Evolutionary conservation across 2,888 invertebrate genomes (phyloP).

Genomic region (Drosophila anomalata): DNA sequence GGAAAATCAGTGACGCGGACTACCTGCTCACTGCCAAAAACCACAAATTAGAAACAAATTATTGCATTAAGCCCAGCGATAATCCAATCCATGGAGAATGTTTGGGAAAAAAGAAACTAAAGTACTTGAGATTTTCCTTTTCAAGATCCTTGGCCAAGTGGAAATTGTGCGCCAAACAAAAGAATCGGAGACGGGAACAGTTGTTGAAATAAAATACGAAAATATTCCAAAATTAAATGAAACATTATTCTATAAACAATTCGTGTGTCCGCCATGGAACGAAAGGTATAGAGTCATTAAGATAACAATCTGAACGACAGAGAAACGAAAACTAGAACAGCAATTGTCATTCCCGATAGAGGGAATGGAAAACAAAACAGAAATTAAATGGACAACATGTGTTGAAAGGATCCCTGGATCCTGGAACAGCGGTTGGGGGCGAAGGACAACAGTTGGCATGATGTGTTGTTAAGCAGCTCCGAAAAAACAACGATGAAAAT

Average conservation of each 20-base stretch:
- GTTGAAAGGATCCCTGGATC: conserved; percentile 46
- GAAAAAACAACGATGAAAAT: conserved; percentile 20
- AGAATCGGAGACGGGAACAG: conserved; percentile 50
- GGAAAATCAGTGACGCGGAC: conserved; percentile 22
- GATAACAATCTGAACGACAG: conserved; percentile 74
- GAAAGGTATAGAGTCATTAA: conserved; percentile 78
- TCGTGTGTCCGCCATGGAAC: conserved; percentile 15
- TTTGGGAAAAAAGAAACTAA: conserved; percentile 40
- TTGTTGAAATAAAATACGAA: conserved; percentile 70
- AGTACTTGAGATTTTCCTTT: conserved; percentile 62
- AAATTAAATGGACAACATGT: conserved; percentile 73
- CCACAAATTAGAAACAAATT: conserved; percentile 78
- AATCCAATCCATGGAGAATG: conserved; percentile 38
- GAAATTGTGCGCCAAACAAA: conserved; percentile 56
- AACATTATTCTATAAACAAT: conserved; percentile 43
- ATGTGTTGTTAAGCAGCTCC: conserved; percentile 59
- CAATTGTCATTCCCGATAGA: conserved; percentile 64
- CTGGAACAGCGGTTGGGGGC: conserved; percentile 2
- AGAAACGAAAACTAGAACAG: conserved; percentile 68
- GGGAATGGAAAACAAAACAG: conserved; percentile 39
- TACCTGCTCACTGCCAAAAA: conserved; percentile 55
- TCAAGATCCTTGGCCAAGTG: conserved; percentile 61
- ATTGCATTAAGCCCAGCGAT: conserved; percentile 45
- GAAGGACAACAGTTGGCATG: conserved; percentile 67
- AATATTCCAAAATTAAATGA: conserved; percentile 72